Evolutionary conservation across 2,113 vertebrate species (phyloP).

Genomic region (Varanus komodoensis): DNA sequence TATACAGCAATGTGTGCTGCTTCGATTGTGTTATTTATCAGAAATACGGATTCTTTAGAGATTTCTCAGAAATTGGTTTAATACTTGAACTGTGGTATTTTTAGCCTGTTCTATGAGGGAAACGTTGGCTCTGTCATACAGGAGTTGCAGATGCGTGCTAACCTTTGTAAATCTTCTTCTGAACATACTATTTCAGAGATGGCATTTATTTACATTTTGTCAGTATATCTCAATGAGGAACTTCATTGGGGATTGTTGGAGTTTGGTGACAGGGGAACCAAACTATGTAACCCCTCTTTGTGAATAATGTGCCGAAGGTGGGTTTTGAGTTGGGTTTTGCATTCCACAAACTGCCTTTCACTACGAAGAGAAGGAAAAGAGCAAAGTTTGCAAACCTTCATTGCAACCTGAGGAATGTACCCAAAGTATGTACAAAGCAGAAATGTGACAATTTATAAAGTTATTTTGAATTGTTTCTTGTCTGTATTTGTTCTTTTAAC

Average conservation of each 20-base stretch:
- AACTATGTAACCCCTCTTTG: constrained; percentile 63
- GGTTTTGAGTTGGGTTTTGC: constrained; percentile 43
- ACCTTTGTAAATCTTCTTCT: constrained; percentile 65
- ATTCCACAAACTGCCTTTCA: constrained; percentile 59
- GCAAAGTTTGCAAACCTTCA: constrained; percentile 49
- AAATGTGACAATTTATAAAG: constrained; percentile 78
- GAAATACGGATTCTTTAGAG: constrained; percentile 63
- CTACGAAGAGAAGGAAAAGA: not conserved
- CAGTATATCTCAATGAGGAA: constrained; percentile 38
- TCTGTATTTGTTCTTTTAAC: constrained; percentile 14
- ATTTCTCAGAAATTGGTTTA: constrained; percentile 55
- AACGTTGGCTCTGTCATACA: constrained; percentile 49
- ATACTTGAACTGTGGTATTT: constrained; percentile 73
- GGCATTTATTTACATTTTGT: constrained; percentile 56
- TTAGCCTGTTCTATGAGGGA: constrained; percentile 48
- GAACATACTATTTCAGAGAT: constrained; percentile 51
- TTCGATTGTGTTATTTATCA: constrained; percentile 62
- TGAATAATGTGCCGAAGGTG: constrained; percentile 70
- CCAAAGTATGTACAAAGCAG: constrained; percentile 71
- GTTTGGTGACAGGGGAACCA: not conserved
- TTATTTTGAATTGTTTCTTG: constrained; percentile 74
- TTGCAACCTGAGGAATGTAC: constrained; percentile 10
- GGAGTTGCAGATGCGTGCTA: constrained; percentile 51
- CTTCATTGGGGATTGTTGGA: not conserved
- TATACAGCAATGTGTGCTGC: constrained; percentile 49